Evolutionary conservation across 2,797 vertebrate genomes (phyloP).

Genomic region (Propithecus deckenii): DNA sequence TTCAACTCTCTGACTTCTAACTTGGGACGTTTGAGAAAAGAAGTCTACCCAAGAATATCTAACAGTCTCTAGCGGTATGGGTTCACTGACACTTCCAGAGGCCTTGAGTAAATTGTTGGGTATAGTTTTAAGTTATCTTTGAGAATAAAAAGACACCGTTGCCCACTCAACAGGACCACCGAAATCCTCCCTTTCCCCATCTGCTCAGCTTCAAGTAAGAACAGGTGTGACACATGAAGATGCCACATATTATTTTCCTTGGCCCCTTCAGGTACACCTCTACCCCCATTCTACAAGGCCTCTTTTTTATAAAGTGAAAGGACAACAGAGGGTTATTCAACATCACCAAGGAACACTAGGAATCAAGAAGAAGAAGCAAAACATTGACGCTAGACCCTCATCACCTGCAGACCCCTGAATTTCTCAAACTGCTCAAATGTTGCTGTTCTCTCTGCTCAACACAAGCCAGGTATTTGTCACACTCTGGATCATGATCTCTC

Average conservation of each 20-base stretch:
- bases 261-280: neutral
- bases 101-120: neutral
- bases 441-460: neutral
- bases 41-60: neutral
- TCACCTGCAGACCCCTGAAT: neutral
- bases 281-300: neutral
- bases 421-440: neutral
- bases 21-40: neutral
- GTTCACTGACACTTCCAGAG: neutral
- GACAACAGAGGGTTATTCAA: neutral
- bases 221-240: neutral
- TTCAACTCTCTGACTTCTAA: constrained; percentile 15
- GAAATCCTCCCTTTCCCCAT: neutral
- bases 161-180: neutral
- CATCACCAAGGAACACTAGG: neutral
- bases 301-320: neutral
- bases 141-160: neutral
- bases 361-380: neutral
- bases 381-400: neutral
- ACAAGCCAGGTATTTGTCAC: neutral
- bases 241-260: neutral
- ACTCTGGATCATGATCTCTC: neutral
- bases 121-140: neutral
- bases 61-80: neutral
- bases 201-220: neutral